Conservation (phyloP, 1,140 invertebrate genomes). For the Potamilus streckersoni region DNA sequence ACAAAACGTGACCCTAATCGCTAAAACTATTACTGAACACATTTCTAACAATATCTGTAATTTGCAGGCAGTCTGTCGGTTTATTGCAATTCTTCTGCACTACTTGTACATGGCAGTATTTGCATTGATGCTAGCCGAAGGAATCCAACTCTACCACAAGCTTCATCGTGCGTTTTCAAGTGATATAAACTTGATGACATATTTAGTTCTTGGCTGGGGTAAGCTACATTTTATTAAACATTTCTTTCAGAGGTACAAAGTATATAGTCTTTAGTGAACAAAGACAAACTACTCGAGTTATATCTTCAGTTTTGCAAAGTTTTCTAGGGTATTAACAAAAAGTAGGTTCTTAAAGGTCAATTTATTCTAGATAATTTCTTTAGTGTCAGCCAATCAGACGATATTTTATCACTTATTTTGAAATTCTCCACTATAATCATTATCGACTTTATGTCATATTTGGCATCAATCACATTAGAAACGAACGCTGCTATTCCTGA, state of each 20-base stretch:
- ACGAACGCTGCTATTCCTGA: too few species aligned
- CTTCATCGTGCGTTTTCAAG: conserved; percentile 41
- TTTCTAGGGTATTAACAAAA: background rate
- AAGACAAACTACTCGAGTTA: background rate
- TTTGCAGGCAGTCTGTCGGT: conserved; percentile 35
- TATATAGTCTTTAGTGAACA: too few species aligned
- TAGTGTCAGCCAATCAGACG: background rate
- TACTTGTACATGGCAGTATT: conserved; percentile 43
- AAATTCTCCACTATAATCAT: too few species aligned
- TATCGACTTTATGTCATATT: too few species aligned
- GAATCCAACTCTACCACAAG: conserved; percentile 44
- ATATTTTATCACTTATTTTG: too few species aligned
- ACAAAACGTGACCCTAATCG: too few species aligned
- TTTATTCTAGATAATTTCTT: background rate
- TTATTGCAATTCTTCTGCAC: conserved; percentile 46
- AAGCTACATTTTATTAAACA: background rate
- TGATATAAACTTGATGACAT: conserved; percentile 30
- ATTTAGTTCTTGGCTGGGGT: conserved; percentile 45
- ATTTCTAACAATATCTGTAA: background rate
- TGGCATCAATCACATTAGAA: too few species aligned
- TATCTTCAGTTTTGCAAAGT: background rate
- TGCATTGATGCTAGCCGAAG: conserved; percentile 49
- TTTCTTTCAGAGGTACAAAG: background rate
- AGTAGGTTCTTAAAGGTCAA: background rate
- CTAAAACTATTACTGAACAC: too few species aligned